Evolutionary conservation across 1,140 invertebrate genomes (phyloP), one percentile per base, ranked within the genome.

Genomic region (Drosophila seguyi): DNA sequence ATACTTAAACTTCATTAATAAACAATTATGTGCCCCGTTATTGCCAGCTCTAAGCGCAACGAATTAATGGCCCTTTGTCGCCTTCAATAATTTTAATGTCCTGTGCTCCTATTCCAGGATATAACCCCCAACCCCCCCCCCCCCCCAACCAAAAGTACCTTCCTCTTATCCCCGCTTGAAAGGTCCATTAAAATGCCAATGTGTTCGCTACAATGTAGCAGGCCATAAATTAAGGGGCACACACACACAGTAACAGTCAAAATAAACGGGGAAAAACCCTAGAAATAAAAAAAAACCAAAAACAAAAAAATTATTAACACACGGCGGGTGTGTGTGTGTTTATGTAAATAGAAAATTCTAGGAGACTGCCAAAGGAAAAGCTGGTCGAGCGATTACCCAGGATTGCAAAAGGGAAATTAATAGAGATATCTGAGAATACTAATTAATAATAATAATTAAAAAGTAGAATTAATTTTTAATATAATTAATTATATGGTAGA

Each of bases 1-100:
- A 88, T 90, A 85, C 85, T 90, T 84, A 81, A 90, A 90, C 77
- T 88, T 88, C 85, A 88, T 88, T 88, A 88, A 88, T 88, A 88
- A 90, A 88, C 81, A 88, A 90, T 88, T 88, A 87, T 84, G 85
- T 71, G 84, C 73, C 59, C 57, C 84, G 58, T 88, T 87, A 88
- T 88, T 88, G 76, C 72, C 48, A 79, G 67, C 80, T 80, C 85
- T 77, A 80, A 88, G 85, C 83, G 83, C 80, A 87, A 87, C 80
- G 83, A 88, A 88, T 88, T 88, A 88, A 88, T 88, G 84, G 85
- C 84, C 79, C 41, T 73, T 86, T 82, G 68, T 79, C 45, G 79
- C 47, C 82, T 88, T 88, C 84, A 88, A 88, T 88, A 88, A 88
- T 88, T 90, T 88, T 88, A 88, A 88, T 87, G 84, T 80, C 75